Evolutionary conservation across 2,888 invertebrate genomes (phyloP).

Genomic region (Agelastica alni): DNA sequence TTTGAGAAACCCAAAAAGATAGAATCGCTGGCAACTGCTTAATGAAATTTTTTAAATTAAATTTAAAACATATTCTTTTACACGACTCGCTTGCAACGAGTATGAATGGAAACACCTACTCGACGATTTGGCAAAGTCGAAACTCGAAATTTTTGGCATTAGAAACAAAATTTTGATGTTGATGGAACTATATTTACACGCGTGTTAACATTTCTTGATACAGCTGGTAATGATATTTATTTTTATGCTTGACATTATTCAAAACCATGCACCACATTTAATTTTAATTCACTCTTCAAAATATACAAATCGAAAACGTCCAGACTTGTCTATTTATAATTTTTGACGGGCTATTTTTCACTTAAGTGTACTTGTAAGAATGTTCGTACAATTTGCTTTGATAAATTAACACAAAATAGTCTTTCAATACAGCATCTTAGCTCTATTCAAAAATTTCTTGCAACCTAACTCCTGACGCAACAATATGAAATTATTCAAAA

Average conservation of each 20-base stretch:
- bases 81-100: not conserved
- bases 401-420: too few relatives aligned
- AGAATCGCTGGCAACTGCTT: conserved; percentile 1
- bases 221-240: conserved; percentile 15
- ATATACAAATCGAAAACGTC: too few relatives aligned
- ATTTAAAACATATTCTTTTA: conserved; percentile 1
- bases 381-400: too few relatives aligned
- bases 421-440: too few relatives aligned
- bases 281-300: too few relatives aligned
- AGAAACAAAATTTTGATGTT: conserved; percentile 16
- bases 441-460: too few relatives aligned
- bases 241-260: not conserved
- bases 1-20: conserved; percentile 3
- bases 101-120: conserved; percentile 29
- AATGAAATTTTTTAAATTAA: conserved; percentile 7
- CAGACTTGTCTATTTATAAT: too few relatives aligned
- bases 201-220: not conserved
- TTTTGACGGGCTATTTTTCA: too few relatives aligned
- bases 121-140: conserved; percentile 24
- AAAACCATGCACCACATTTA: too few relatives aligned
- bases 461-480: too few relatives aligned
- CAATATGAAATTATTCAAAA: too few relatives aligned
- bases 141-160: conserved; percentile 20
- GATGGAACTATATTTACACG: conserved; percentile 11
- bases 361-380: too few relatives aligned